Conservation (phyloP, 2,113 vertebrate species). For the Cyrtonyx montezumae region DNA sequence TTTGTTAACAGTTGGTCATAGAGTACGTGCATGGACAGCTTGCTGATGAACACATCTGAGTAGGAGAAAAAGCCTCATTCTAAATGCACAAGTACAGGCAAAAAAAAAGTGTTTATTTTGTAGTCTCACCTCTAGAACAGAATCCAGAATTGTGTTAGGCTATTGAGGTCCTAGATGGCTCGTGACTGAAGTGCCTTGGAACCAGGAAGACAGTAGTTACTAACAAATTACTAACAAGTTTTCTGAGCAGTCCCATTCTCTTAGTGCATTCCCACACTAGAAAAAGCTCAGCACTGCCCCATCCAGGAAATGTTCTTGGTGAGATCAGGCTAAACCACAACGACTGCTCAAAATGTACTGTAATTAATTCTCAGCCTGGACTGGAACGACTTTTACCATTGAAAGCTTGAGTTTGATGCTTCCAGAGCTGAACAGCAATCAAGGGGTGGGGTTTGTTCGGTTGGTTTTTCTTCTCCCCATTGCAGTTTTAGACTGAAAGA, state of each 20-base stretch:
- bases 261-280: neutral
- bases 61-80: neutral
- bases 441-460: neutral
- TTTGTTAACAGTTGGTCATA: neutral
- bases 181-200: neutral
- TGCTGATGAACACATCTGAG: neutral
- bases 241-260: neutral
- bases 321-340: neutral
- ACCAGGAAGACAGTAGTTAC: neutral
- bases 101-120: neutral
- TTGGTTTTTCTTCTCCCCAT: neutral
- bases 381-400: neutral
- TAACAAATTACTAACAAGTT: neutral
- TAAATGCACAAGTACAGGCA: neutral
- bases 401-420: neutral
- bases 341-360: fast-evolving
- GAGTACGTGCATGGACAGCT: neutral
- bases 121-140: neutral
- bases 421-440: neutral
- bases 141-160: neutral
- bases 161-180: neutral
- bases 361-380: neutral
- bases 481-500: neutral
- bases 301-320: neutral
- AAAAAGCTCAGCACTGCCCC: neutral